Base-by-base conservation (phyloP, 1,140 invertebrate species). In the Drosophila watanabei region DNA sequence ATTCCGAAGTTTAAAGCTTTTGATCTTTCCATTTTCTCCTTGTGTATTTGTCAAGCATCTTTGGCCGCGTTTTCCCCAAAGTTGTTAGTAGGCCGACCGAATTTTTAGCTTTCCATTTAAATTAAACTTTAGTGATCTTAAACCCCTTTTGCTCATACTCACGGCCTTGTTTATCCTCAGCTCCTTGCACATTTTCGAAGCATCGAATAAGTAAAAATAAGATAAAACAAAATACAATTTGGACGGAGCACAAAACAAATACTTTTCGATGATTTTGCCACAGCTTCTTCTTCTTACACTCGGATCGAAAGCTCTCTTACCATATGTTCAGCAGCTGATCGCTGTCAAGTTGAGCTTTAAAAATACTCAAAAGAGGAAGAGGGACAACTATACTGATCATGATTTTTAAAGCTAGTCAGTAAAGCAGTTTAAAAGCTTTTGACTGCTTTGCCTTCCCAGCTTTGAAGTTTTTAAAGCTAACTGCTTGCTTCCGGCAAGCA, bases 301-400 rank as follows among this genome's bases (percentile, higher is more conserved):
- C n/a, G 39, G 68, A 69, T 71, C 39, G 28, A 71, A 69, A 71
- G 68, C 68, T 68, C 5, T 10, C 6, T 28, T 4, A 16, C 14
- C 68, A 56, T 71, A 71, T 71, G 68, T 16, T 54, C 14, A 13
- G 13, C 68, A 69, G 63, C 68, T 70, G 66, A 37, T 70, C 13
- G 33, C 33, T 18, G 33, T 39, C 49, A 71, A 72, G 69, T 39
- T 71, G 20, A 68, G 63, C 68, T 71, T 71, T 71, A 68, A 56
- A 37, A 16, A 70, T 39, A 57, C 45, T 66, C 30, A 14, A 20
- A 13, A 37, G 59, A 39, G 33, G 1, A 37, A 68, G 33, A 2
- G 43, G 18, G 64, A 48, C 59, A 18, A 64, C 64, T 14, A 45
- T 24, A 46, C 9, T 59, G 16, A 46, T 33, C 16, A 20, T 16